Conservation (phyloP, 1,140 invertebrate species). For the Pomacea maculata region DNA sequence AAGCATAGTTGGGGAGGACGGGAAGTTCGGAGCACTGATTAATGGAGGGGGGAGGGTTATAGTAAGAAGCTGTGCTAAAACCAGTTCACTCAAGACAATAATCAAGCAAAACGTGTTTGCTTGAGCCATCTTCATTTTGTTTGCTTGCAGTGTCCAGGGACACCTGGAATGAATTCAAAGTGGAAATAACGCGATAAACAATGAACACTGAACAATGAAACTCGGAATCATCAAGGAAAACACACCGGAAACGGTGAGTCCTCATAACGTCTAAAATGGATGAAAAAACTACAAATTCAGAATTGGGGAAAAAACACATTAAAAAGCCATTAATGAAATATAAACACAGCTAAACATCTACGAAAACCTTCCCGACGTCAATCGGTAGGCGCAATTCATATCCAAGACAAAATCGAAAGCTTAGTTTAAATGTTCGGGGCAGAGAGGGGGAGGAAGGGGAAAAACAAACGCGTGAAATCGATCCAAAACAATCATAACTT, state of each 20-base stretch:
- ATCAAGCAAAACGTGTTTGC: conserved; percentile 4
- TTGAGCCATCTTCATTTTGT: neutral
- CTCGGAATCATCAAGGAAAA: conserved; percentile 24
- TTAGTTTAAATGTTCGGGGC: conserved; percentile 15
- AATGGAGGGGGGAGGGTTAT: neutral
- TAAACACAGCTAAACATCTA: conserved; percentile 22
- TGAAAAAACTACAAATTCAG: conserved; percentile 24
- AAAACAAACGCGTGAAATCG: conserved; percentile 14
- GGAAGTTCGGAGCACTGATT: neutral
- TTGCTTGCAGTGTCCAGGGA: neutral
- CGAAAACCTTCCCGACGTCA: conserved; percentile 9
- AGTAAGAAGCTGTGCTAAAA: neutral
- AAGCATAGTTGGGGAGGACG: neutral
- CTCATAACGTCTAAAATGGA: conserved; percentile 20
- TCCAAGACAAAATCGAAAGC: conserved; percentile 23
- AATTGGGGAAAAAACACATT: conserved; percentile 7
- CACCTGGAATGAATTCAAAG: conserved; percentile 23
- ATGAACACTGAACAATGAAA: conserved; percentile 23
- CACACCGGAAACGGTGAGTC: neutral
- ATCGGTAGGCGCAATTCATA: conserved; percentile 11
- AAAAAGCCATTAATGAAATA: conserved; percentile 20
- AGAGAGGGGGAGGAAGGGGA: neutral
- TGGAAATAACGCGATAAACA: conserved; percentile 23
- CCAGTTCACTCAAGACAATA: neutral
- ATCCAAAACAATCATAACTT: conserved; percentile 27